Percentiles rank a stretch among this genome's conserved stretches.
phyloP scores from a whole-genome alignment of 2,113 vertebrate species.

The Aphelocoma coerulescens region DNA sequence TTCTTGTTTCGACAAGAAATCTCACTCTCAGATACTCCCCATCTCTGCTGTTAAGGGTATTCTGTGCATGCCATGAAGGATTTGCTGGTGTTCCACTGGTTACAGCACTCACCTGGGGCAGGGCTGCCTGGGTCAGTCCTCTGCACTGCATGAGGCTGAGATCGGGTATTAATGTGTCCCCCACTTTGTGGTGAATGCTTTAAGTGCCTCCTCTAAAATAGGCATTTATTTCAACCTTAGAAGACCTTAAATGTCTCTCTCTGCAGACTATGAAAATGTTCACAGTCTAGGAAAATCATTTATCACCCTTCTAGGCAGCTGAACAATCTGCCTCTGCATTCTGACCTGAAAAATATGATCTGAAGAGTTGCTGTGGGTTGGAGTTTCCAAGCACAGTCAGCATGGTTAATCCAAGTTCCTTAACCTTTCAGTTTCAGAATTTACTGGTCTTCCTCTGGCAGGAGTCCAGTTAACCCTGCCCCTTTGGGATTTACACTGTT shows the following conservation, averaged over 20 bases:
- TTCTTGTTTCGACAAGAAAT: slow-evolving; percentile 16
- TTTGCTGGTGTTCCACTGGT: not conserved
- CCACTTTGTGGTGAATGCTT: not conserved
- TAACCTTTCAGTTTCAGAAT: not conserved
- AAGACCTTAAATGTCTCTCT: not conserved
- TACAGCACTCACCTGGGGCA: not conserved
- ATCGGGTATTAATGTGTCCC: not conserved
- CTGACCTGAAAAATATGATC: not conserved
- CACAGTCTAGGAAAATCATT: not conserved
- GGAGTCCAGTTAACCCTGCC: not conserved
- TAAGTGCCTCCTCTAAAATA: not conserved
- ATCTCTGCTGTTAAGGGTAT: not conserved
- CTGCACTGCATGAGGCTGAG: not conserved
- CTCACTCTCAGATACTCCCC: not conserved
- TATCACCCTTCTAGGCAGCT: not conserved
- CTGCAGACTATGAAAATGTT: not conserved
- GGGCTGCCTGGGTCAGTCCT: not conserved
- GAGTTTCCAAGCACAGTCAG: not conserved
- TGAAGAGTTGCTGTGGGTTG: not conserved
- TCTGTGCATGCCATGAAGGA: not conserved
- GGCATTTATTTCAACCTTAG: not conserved
- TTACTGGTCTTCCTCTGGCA: not conserved
- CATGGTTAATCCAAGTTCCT: not conserved
- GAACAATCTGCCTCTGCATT: not conserved
- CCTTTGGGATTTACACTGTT: not conserved